Percentiles rank a stretch among this genome's conserved stretches.
Conservation (phyloP, 2,797 vertebrate genomes). For the Eospalax fontanierii region DNA sequence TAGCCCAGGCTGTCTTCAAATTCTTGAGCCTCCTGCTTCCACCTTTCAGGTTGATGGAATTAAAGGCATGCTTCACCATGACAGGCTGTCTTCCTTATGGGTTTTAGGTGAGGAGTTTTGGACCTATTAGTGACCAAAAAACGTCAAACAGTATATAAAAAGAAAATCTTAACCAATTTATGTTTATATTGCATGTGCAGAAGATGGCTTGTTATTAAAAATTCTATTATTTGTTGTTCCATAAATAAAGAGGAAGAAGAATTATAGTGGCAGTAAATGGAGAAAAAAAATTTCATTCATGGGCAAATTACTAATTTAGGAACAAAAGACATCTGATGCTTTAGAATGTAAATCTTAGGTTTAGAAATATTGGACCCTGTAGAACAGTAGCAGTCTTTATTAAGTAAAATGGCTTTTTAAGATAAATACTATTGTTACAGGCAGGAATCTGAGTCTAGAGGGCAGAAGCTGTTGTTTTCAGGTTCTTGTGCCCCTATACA, state of each 20-base stretch:
- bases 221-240: background rate
- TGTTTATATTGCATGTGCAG: background rate
- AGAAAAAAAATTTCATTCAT: slow-evolving; percentile 34
- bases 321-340: slow-evolving; percentile 10
- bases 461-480: background rate
- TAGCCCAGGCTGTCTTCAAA: background rate
- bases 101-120: background rate
- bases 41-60: background rate
- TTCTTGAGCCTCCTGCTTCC: background rate
- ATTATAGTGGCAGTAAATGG: background rate
- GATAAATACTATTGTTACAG: background rate
- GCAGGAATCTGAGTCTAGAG: background rate
- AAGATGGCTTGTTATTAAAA: slow-evolving; percentile 37
- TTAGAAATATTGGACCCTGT: slow-evolving; percentile 14
- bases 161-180: background rate
- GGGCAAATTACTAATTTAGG: slow-evolving; percentile 41
- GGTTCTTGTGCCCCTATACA: background rate
- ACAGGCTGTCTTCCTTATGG: background rate
- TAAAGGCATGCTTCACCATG: background rate
- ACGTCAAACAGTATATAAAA: background rate
- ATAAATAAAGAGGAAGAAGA: slow-evolving; percentile 9
- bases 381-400: background rate
- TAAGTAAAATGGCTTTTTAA: background rate
- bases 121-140: background rate
- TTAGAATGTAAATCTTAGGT: background rate